phyloP scores from a whole-genome alignment of 2,888 invertebrate genomes.

The Metallyticus violacea region DNA sequence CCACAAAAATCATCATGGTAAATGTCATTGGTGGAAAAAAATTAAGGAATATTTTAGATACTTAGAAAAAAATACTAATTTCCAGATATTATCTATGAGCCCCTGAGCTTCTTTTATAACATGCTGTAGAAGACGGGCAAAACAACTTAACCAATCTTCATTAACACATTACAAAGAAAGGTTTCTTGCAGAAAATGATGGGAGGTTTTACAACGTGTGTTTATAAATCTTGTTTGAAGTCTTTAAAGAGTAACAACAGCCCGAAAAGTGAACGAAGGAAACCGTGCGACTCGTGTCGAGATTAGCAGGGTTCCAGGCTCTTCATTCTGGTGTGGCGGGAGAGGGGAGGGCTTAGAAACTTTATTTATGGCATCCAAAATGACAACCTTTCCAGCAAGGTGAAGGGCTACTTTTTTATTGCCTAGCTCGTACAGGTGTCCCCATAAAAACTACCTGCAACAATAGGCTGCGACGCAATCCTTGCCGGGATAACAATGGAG shows the following conservation, averaged over 20 bases:
- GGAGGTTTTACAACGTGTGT: neutral
- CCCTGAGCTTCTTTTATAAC: too few species aligned
- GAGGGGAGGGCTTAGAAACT: neutral
- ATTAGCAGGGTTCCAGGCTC: neutral
- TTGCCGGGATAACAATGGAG: too few species aligned
- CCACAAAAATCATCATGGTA: too few species aligned
- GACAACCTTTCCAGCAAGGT: constrained; percentile 25
- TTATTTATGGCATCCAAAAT: constrained; percentile 29
- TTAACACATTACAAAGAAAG: too few species aligned
- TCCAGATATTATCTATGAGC: too few species aligned
- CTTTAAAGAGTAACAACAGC: constrained; percentile 8
- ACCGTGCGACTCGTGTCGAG: neutral
- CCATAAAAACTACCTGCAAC: constrained; percentile 8
- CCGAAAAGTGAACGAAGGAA: neutral
- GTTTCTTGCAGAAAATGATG: too few species aligned
- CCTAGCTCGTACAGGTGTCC: constrained; percentile 1
- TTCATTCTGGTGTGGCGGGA: neutral
- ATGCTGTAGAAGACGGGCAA: too few species aligned
- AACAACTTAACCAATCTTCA: too few species aligned
- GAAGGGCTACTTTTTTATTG: neutral
- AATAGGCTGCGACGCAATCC: too few species aligned
- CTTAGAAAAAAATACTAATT: too few species aligned
- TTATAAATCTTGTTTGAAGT: constrained; percentile 20
- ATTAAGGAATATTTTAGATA: too few species aligned
- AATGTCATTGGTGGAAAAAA: too few species aligned